Evolutionary conservation across 2,797 vertebrate genomes (phyloP).

Genomic region (Protosalanx chinensis): DNA sequence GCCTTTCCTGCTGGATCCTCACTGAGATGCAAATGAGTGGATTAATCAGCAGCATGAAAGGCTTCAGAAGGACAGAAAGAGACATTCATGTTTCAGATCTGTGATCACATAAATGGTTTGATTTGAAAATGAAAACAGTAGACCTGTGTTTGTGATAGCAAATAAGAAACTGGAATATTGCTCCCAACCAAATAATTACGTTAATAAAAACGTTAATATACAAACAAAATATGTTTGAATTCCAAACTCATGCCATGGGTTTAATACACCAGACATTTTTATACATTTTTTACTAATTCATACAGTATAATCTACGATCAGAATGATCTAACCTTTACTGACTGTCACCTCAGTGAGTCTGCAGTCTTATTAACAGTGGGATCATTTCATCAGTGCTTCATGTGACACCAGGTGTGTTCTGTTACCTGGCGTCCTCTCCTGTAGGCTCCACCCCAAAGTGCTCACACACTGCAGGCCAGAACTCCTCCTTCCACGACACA

Average conservation of each 20-base stretch:
- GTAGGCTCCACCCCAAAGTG: constrained; percentile 82
- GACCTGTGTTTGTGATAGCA: background rate
- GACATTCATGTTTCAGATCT: background rate
- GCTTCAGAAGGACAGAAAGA: constrained; percentile 14
- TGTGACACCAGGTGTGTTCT: background rate
- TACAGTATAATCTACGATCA: constrained; percentile 12
- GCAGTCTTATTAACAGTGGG: too few species aligned
- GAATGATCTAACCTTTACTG: too few species aligned
- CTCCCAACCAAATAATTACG: too few species aligned
- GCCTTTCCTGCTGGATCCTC: background rate
- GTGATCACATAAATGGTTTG: background rate
- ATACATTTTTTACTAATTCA: background rate
- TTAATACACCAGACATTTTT: background rate
- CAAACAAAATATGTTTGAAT: background rate
- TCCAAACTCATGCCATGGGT: background rate
- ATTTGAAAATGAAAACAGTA: background rate
- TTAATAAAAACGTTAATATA: too few species aligned
- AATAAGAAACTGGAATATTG: background rate
- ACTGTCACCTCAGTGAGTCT: too few species aligned
- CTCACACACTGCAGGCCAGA: constrained; percentile 84
- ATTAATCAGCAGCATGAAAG: background rate
- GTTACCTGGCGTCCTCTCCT: constrained; percentile 80
- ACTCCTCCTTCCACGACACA: constrained; percentile 85
- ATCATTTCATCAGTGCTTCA: too few species aligned
- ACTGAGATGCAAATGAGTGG: constrained; percentile 3